Evolutionary conservation across 2,113 vertebrate species (phyloP), one percentile per base, ranked within the genome.

Genomic region (Phasianus colchicus): DNA sequence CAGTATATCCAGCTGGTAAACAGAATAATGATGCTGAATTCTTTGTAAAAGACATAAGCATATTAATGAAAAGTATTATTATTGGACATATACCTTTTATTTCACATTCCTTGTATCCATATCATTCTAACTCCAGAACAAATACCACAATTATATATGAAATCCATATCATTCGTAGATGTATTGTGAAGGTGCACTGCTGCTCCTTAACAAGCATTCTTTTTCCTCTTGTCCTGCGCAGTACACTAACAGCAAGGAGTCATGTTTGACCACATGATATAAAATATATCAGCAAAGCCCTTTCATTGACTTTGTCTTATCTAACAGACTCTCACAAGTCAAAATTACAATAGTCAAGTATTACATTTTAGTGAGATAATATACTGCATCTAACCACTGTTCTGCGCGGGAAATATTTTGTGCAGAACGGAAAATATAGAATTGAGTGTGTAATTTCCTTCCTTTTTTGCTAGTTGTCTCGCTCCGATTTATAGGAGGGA

Each of bases 91-190:
- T 32, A 18, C 9, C 24, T 88, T 86, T 92, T n/a, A 40, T 70
- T 61, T 89, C 8, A 22, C 66, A 45, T 77, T 11, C 4, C 13
- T 65, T 73, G 22, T 8, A 58, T 63, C 30, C 7, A 18, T 52
- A 48, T 34, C 9, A 47, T 29, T 69, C 11, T 73, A 73, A 42
- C 6, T 70, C 17, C 25, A 29, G 27, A 81, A 66, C 6, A 84
- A 73, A 74, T 45, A 52, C 2, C 42, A 0, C 42, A 47, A 38
- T 83, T 60, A 30, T 29, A 12, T 50, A 45, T 2, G 6, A 45
- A 91, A 72, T 13, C 5, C 11, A 58, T 67, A 6, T 57, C 55
- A 52, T 11, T 0, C 32, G 4, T 0, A 0, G 17, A 45, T 32
- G 10, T n/a, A 71, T 57, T 52, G 7, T 42, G 42, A 86, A 52